Evolutionary conservation across 2,888 invertebrate genomes (phyloP), one percentile per base, ranked within the genome.

Genomic region (Fabriciana adippe): DNA sequence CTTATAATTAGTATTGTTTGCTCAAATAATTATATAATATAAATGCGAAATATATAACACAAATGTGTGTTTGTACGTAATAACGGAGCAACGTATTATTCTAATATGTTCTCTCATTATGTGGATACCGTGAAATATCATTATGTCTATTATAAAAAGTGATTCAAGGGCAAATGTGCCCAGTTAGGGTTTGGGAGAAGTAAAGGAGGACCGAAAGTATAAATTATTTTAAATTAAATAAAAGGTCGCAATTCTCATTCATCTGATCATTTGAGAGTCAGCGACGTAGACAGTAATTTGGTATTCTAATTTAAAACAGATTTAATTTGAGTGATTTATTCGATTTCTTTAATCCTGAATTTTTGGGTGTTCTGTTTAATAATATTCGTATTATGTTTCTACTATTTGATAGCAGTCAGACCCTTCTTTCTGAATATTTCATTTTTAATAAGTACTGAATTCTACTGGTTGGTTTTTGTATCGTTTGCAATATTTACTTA

Each of bases 281-380:
- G 26, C 50, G 54, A 67, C 62, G 64, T 64, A 47, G 61, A 54
- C 64, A 50, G 56, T 61, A 35, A 70, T 70, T 70, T 70, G 70
- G 64, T 70, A 70, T 70, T 70, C 61, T 62, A 70, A 70, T 70
- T 67, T 70, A 67, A 70, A 64, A 67, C 70, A 70, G 70, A 67
- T 67, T 64, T 54, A 70, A 64, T 67, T 54, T 61, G 56, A 26
- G 54, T 57, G 67, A 65, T 70, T 70, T 65, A 70, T 70, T 67
- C 56, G 67, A 70, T 65, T 67, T 61, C 67, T 67, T 64, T 56
- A 54, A 45, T 62, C 64, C 56, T 41, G 31, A 57, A 61, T 64
- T 53, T 60, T 56, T 60, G 48, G 15, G 31, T 47, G 54, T 54
- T 57, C 21, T 48, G 48, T 55, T 26, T 64, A n/a, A 67, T 67